phyloP scores from a whole-genome alignment of 2,888 invertebrate species.

The Dioctria rufipes region DNA sequence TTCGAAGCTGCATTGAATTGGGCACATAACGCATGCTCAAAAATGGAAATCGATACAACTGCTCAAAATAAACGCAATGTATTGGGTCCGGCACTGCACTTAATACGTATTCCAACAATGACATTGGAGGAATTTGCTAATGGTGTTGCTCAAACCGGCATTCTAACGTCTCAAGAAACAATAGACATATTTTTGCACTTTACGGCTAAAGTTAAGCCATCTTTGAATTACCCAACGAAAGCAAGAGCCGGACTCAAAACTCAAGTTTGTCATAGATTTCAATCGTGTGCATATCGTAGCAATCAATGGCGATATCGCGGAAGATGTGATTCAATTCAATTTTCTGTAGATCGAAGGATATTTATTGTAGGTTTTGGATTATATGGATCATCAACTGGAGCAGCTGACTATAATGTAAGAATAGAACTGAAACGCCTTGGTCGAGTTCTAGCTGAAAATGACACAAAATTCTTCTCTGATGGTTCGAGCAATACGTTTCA shows the following conservation, averaged over 20 bases:
- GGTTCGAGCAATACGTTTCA: slow-evolving; percentile 97
- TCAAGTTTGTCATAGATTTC: slow-evolving; percentile 95
- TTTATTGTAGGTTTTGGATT: slow-evolving; percentile 96
- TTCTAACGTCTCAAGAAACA: slow-evolving; percentile 92
- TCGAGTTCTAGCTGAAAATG: slow-evolving; percentile 89
- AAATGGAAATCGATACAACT: slow-evolving; percentile 86
- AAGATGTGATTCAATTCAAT: slow-evolving; percentile 96
- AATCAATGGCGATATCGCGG: slow-evolving; percentile 98
- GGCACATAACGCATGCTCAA: slow-evolving; percentile 91
- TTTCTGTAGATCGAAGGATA: slow-evolving; percentile 94
- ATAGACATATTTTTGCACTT: slow-evolving; percentile 96
- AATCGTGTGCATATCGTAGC: slow-evolving; percentile 95
- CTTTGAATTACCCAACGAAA: slow-evolving; percentile 85
- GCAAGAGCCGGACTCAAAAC: slow-evolving; percentile 90
- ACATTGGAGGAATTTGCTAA: slow-evolving; percentile 94
- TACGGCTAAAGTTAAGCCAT: slow-evolving; percentile 90
- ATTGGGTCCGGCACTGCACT: slow-evolving; percentile 84
- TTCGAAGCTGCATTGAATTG: slow-evolving; percentile 94
- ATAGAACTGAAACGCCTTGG: slow-evolving; percentile 94
- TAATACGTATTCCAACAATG: slow-evolving; percentile 96
- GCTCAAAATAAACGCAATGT: slow-evolving; percentile 85
- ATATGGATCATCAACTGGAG: slow-evolving; percentile 96
- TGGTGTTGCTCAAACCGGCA: slow-evolving; percentile 93
- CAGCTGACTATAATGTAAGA: slow-evolving; percentile 94
- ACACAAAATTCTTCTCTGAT: slow-evolving; percentile 95